Evolutionary conservation across 1,140 invertebrate genomes (phyloP), one percentile per base, ranked within the genome.

Genomic region (Hycleus cichorii): DNA sequence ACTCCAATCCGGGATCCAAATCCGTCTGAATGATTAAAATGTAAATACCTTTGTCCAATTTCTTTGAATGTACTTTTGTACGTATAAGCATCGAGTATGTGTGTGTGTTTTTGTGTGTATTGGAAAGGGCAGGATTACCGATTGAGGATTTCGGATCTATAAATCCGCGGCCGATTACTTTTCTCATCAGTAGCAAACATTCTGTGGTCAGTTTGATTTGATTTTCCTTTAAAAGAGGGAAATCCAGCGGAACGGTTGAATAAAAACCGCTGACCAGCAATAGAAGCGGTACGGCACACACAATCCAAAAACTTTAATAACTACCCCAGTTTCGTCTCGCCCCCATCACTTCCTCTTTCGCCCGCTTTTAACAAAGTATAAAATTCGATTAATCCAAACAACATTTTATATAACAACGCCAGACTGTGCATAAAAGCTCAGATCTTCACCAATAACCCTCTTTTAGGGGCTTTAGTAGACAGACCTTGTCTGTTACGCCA

Each of bases 311-410:
- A 5, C 32, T 32, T 32, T 32, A 32, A 32, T 32, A 32, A 32
- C 32, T 3, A 32, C 32, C 7, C 4, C 32, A 4, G 4, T 32
- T 32, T 32, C 18, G 1, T 32, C 32, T 32, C 32, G 3, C 7
- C 32, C 32, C 4, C 7, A 4, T 32, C 32, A 5, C 32, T 32
- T 6, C 43, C 43, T 11, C 32, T 32, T 2, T 32, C 7, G 32
- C 32, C 32, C 58, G 45, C 62, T 64, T 64, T 64, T 54, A 62
- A 62, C 59, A 64, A 64, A 64, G 63, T 64, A 64, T 64, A 64
- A 64, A 64, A 64, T 64, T 64, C 63, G 63, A 64, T 64, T 64
- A 64, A 64, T 64, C 59, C 57, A 48, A 64, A 61, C 52, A 64
- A 64, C 62, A 64, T 61, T 59, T 57, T 40, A 53, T 47, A 18